Percentiles rank a stretch among this genome's conserved stretches.
Evolutionary conservation across 1,140 invertebrate genomes (phyloP).

Genomic region (Drosophila elegans): DNA sequence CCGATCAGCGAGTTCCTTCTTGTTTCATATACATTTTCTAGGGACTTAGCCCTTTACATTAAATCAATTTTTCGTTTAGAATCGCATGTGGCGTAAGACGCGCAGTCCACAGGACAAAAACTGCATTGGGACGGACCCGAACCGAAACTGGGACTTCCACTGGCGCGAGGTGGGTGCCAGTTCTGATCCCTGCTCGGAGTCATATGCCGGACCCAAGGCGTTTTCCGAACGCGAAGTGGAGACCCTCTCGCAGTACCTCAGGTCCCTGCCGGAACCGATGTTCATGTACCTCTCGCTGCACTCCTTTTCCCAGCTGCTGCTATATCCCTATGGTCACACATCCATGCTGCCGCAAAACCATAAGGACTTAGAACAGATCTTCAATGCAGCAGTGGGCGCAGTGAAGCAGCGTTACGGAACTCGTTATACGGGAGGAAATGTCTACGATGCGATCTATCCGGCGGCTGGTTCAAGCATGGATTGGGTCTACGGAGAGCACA

Average conservation of each 20-base stretch:
- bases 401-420: constrained; percentile 88
- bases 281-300: constrained; percentile 88
- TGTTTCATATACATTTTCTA: too few relatives aligned
- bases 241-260: constrained; percentile 79
- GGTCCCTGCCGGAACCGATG: constrained; percentile 53
- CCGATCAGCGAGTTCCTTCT: too few relatives aligned
- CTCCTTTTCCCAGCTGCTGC: constrained; percentile 90
- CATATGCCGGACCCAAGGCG: constrained; percentile 88
- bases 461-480: constrained; percentile 89
- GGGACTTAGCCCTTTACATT: too few relatives aligned
- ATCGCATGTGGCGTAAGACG: constrained; percentile 92
- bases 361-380: constrained; percentile 87
- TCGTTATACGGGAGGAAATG: constrained; percentile 86
- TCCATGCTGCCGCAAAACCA: constrained; percentile 87
- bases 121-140: constrained; percentile 90
- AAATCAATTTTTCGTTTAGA: constrained; percentile 58
- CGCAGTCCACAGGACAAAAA: constrained; percentile 85
- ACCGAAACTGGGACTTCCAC: constrained; percentile 90
- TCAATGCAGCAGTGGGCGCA: constrained; percentile 86
- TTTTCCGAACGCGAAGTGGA: constrained; percentile 91
- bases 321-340: constrained; percentile 90
- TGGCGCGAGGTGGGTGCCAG: constrained; percentile 89
- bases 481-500: constrained; percentile 88
- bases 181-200: constrained; percentile 88
- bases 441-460: constrained; percentile 72